Percentiles rank a stretch among this genome's conserved stretches.
phyloP scores from a whole-genome alignment of 2,888 invertebrate genomes.

The Epinotia brunnichana region DNA sequence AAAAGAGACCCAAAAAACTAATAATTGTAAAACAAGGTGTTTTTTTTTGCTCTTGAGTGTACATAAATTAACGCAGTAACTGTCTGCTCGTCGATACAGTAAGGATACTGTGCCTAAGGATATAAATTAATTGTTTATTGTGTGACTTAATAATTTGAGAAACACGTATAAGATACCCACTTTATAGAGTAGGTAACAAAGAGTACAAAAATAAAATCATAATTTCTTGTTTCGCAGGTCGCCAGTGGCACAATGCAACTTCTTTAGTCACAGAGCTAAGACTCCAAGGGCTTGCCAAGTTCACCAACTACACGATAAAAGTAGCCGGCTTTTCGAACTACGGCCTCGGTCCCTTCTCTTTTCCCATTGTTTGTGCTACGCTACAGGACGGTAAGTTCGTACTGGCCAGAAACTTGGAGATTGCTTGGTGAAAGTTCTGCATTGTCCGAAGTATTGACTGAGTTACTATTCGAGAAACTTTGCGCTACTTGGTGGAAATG shows the following conservation, averaged over 20 bases:
- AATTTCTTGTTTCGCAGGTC: constrained; percentile 59
- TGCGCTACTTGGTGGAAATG: not conserved
- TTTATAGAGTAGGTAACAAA: not conserved
- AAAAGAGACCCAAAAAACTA: too few relatives aligned
- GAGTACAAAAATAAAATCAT: not conserved
- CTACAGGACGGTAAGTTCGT: constrained; percentile 89
- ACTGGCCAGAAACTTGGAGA: constrained; percentile 9
- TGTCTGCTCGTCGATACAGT: too few relatives aligned
- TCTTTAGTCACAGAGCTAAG: constrained; percentile 90
- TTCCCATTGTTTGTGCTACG: constrained; percentile 90
- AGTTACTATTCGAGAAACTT: constrained; percentile 8
- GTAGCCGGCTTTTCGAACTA: constrained; percentile 93
- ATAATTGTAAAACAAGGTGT: too few relatives aligned
- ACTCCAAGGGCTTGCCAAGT: constrained; percentile 90
- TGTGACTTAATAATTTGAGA: too few relatives aligned
- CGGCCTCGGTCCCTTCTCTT: constrained; percentile 91
- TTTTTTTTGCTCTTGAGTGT: too few relatives aligned
- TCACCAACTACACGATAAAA: constrained; percentile 93
- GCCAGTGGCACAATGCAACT: constrained; percentile 77
- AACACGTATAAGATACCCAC: not conserved
- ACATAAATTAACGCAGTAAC: too few relatives aligned
- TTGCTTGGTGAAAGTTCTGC: constrained; percentile 29
- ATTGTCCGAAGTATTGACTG: constrained; percentile 26
- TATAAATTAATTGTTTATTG: too few relatives aligned
- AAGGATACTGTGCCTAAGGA: too few relatives aligned